Percentiles rank a stretch among this genome's conserved stretches.
phyloP scores from a whole-genome alignment of 1,140 invertebrate genomes.

The Diorhabda elongata region DNA sequence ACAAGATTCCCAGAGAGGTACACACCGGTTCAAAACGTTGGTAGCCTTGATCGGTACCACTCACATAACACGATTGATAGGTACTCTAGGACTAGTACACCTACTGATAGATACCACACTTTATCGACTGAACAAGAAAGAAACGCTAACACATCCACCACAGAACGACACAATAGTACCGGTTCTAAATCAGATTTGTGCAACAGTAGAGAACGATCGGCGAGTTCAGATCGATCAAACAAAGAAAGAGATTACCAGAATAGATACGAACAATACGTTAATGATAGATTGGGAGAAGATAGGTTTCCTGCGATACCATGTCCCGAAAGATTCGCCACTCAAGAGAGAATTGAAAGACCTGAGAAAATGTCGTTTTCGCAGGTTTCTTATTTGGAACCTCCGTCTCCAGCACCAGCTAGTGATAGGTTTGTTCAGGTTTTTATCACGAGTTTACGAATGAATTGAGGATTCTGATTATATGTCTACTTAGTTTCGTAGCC shows the following conservation, averaged over 20 bases:
- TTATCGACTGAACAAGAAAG: constrained; percentile 36
- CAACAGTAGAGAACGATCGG: constrained; percentile 40
- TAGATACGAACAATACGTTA: constrained; percentile 27
- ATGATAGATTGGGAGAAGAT: constrained; percentile 27
- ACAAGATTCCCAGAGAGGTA: constrained; percentile 35
- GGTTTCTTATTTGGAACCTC: constrained; percentile 39
- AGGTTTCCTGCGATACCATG: constrained; percentile 40
- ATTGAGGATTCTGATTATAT: too few species aligned
- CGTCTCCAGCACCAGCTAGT: constrained; percentile 45
- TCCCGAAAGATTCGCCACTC: constrained; percentile 39
- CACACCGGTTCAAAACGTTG: constrained; percentile 31
- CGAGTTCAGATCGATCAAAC: constrained; percentile 35
- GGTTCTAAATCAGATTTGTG: constrained; percentile 35
- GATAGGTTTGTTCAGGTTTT: constrained; percentile 27
- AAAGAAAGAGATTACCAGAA: constrained; percentile 32
- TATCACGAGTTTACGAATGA: neutral
- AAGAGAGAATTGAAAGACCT: constrained; percentile 24
- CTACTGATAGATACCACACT: constrained; percentile 36
- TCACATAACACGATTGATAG: constrained; percentile 30
- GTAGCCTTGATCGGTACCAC: constrained; percentile 36
- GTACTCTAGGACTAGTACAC: constrained; percentile 36
- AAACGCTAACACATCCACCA: constrained; percentile 6
- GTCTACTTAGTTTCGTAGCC: too few species aligned
- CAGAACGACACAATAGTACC: constrained; percentile 24
- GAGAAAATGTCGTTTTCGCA: constrained; percentile 33